Base-by-base conservation (phyloP, 1,140 invertebrate genomes). In the Diabrotica undecimpunctata region DNA sequence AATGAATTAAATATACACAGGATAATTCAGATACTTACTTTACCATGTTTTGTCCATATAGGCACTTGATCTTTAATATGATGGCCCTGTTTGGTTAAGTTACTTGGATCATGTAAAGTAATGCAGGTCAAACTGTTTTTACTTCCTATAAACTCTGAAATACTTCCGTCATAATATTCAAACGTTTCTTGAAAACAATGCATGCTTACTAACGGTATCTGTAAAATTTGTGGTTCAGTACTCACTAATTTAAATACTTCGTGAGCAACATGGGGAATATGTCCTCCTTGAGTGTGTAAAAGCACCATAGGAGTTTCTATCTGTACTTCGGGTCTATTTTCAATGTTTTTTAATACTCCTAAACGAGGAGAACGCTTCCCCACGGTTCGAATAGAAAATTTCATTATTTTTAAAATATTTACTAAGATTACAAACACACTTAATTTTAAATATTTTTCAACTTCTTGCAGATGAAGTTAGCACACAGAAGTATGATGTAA, bases 41-140 rank as follows among this genome's bases (percentile, higher is more conserved):
- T 90, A 52, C 92, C 92, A 69, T 83, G 82, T 73, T 86, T 87
- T 0, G 87, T 85, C 85, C 89, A 94, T 35, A 94, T 66, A 2
- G 90, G 86, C 35, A 90, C 80, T 61, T 84, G 82, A 65, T 85
- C 76, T 39, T 84, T 82, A 62, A 88, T 84, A 79, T 91, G 88
- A 71, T 87, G 87, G 7, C 90, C 90, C 38, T 79, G 68, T 41
- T 83, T 84, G 0, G 83, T 85, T n/a, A 74, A 61, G 71, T 82
- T 78, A 13, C 82, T 83, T 35, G 88, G 84, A 80, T 92, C 90
- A 75, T 90, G 86, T 25, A 90, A 71, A 5, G 85, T 83, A 53
- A 88, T 71, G 66, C 87, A 85, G 5, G 84, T 82, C 5, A 85
- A 74, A 70, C 84, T 83, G 57, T 88, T 84, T 79, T 87, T 77